A percentile compares a stretch with the other conserved stretches of the same genome.
Evolutionary conservation across 2,888 invertebrate genomes (phyloP).

Genomic region (Drosophila percnosoma): DNA sequence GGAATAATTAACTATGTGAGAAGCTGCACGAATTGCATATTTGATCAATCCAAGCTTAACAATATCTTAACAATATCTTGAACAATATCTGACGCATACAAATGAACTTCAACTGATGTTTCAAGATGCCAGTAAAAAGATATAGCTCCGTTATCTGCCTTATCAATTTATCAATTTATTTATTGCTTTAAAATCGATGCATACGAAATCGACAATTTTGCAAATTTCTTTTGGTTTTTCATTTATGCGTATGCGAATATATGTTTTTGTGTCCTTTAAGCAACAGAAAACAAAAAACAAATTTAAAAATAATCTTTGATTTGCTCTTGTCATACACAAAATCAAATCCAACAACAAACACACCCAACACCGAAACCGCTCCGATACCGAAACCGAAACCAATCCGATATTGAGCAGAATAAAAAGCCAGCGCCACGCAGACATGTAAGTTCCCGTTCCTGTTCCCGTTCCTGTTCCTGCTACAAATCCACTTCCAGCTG

Average conservation of each 20-base stretch:
- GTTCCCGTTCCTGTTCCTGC: constrained; percentile 5
- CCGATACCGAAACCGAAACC: constrained; percentile 12
- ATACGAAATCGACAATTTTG: not conserved
- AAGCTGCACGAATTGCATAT: not conserved
- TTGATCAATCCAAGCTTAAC: not conserved
- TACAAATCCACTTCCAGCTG: not conserved
- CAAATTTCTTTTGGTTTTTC: not conserved
- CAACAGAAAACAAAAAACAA: not conserved
- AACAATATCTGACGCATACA: too few relatives aligned
- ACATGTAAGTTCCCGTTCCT: constrained; percentile 80
- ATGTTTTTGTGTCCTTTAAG: constrained; percentile 17
- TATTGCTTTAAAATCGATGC: too few relatives aligned
- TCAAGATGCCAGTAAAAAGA: not conserved
- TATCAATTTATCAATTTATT: not conserved
- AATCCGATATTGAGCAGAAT: constrained; percentile 49
- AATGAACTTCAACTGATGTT: not conserved
- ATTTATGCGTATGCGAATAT: constrained; percentile 10
- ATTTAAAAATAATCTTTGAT: constrained; percentile 53
- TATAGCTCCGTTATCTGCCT: not conserved
- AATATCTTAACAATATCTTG: not conserved
- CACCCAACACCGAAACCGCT: constrained; percentile 33
- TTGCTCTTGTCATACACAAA: constrained; percentile 56
- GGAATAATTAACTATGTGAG: not conserved
- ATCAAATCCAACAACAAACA: constrained; percentile 41
- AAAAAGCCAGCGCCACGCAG: constrained; percentile 80